phyloP scores from a whole-genome alignment of 2,113 vertebrate genomes.

The Gyps fulvus region DNA sequence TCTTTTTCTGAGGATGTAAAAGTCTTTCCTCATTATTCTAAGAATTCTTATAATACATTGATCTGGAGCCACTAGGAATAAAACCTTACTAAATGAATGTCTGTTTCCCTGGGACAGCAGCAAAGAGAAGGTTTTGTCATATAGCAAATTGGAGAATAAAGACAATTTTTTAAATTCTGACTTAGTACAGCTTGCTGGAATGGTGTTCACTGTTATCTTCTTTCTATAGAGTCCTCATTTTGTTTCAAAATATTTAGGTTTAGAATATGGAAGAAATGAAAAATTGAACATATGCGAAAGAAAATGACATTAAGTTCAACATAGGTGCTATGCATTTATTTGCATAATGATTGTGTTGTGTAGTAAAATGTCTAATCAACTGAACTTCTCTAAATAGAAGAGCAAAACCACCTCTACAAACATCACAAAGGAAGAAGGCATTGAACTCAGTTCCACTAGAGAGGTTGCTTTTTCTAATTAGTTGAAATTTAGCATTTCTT shows the following conservation, averaged over 20 bases:
- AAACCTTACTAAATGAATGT: background rate
- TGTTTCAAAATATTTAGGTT: background rate
- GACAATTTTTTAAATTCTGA: background rate
- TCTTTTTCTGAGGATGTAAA: background rate
- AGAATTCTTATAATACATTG: background rate
- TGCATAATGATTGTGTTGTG: background rate
- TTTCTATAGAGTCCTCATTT: background rate
- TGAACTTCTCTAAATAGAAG: background rate
- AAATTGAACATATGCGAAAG: background rate
- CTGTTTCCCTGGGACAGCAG: background rate
- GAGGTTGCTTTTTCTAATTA: background rate
- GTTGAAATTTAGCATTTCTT: background rate
- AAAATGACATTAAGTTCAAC: background rate
- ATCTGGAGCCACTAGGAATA: background rate
- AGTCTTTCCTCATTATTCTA: background rate
- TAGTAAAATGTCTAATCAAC: background rate
- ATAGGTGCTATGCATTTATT: background rate
- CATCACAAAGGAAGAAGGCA: background rate
- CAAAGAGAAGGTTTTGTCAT: background rate
- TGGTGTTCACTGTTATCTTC: background rate
- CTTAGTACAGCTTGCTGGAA: background rate
- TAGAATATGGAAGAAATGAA: background rate
- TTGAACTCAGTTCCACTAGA: background rate
- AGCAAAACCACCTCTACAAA: background rate
- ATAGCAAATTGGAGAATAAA: background rate